phyloP scores from a whole-genome alignment of 2,888 invertebrate genomes.

The Drosophila acutilabella region DNA sequence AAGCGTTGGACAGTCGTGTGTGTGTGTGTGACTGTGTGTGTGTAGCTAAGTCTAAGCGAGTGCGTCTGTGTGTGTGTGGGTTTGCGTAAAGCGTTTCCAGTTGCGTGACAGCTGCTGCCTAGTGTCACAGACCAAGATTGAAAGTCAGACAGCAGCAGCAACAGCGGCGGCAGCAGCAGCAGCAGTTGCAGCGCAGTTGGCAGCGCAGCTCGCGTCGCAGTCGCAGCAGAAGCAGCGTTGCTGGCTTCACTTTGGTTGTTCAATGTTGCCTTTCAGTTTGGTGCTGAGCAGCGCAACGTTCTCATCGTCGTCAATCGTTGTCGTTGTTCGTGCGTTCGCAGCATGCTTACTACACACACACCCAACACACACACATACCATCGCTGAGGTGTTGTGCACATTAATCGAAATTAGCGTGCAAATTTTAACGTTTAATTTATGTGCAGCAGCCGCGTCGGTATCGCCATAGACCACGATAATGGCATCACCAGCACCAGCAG shows the following conservation, averaged over 20 bases:
- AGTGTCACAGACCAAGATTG: constrained; percentile 48
- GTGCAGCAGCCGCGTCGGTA: constrained; percentile 5
- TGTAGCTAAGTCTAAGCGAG: too few relatives aligned
- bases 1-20: constrained; percentile 14
- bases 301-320: constrained; percentile 18
- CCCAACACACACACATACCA: not conserved
- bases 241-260: constrained; percentile 43
- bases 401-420: constrained; percentile 59
- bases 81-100: constrained; percentile 14
- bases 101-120: constrained; percentile 45
- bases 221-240: constrained; percentile 40
- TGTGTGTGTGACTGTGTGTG: constrained; percentile 6
- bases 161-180: constrained; percentile 14
- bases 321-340: constrained; percentile 21
- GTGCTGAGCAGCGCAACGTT: constrained; percentile 72
- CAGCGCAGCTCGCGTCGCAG: constrained; percentile 33
- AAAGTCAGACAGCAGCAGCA: constrained; percentile 44
- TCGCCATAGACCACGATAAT: constrained; percentile 3
- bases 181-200: constrained; percentile 14
- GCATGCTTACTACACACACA: constrained; percentile 7
- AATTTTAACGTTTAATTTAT: constrained; percentile 20
- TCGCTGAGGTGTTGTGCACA: constrained; percentile 40
- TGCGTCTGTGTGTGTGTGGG: not conserved
- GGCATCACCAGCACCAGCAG: not conserved
- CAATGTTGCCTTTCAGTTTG: constrained; percentile 65